Base-by-base conservation (phyloP, 2,888 invertebrate genomes). In the Orthosia gracilis region DNA sequence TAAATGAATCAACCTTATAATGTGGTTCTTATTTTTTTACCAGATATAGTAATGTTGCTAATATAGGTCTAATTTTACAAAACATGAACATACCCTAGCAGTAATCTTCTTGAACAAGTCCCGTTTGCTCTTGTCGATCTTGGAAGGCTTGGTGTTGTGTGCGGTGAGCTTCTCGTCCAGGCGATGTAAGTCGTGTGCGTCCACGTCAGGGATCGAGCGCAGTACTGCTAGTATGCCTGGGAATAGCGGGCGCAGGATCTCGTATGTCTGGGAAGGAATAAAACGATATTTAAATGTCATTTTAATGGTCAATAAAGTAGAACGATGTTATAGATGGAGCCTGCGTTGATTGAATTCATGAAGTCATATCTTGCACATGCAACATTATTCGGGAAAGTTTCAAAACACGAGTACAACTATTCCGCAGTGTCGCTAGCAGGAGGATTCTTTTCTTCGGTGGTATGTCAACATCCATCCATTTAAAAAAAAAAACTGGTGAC, bases 31-130 rank as follows among this genome's bases (percentile, higher is more conserved):
- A 4, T 31, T 31, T 7, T 31, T 31, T 31, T 31, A 31, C 7
- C 31, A 5, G 7, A 31, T 5, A 31, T 31, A 31, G 31, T 31
- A 31, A 31, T 31, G 5, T 31, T 31, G 31, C 31, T 31, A 31
- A 31, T 31, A 31, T 31, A 31, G 31, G 31, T 31, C 31, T 31
- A 3, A 31, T 31, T 4, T 31, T 31, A 40, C 40, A 40, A 40
- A 40, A 40, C 9, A 9, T 40, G 9, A 40, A 84, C 95, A 93
- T 93, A 98, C 98, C 94, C 98, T 97, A 78, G 97, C 97, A 13
- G 98, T 98, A 85, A 98, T 97, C 94, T 98, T 99, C 95, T 98
- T 99, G 94, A 99, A 99, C 66, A 98, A 96, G 91, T 99, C 99
- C 86, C 98, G 98, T 92, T 98, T 99, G 87, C 98, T 98, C 92